phyloP scores from a whole-genome alignment of 2,113 vertebrate species.

The Sebastes schlegelii region DNA sequence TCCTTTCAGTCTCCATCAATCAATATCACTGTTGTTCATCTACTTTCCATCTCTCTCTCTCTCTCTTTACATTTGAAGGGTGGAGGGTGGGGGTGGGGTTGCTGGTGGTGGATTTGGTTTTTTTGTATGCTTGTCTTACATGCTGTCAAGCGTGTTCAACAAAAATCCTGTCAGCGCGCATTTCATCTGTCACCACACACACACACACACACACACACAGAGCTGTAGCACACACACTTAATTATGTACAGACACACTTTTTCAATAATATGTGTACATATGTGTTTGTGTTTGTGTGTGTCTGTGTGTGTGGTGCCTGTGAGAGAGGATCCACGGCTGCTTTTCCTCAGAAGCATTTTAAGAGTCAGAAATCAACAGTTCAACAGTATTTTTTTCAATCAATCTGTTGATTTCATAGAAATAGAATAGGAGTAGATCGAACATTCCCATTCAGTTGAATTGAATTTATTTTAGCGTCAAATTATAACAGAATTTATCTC shows the following conservation, averaged over 20 bases:
- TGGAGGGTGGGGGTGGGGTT: not conserved
- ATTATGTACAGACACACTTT: no score
- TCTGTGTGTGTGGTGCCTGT: not conserved
- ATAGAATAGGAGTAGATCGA: no score
- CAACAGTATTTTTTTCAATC: not conserved
- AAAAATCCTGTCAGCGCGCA: conserved; percentile 13
- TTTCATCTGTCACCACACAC: conserved; percentile 5
- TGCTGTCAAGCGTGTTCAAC: conserved; percentile 14
- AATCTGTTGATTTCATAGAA: not conserved
- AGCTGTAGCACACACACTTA: no score
- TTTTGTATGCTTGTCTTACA: conserved; percentile 8
- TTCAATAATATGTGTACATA: no score
- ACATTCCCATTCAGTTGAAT: no score
- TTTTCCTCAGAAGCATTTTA: not conserved
- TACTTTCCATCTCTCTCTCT: not conserved
- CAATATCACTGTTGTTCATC: conserved; percentile 12
- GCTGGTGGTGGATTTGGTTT: not conserved
- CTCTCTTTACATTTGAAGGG: conserved; percentile 11
- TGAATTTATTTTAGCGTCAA: no score
- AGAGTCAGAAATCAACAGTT: not conserved
- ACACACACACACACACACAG: no score
- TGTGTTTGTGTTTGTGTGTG: not conserved
- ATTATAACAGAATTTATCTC: no score
- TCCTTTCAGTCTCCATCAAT: conserved; percentile 29
- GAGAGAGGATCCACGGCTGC: not conserved